phyloP scores from a whole-genome alignment of 2,797 vertebrate species.

The Sardinella longiceps region DNA sequence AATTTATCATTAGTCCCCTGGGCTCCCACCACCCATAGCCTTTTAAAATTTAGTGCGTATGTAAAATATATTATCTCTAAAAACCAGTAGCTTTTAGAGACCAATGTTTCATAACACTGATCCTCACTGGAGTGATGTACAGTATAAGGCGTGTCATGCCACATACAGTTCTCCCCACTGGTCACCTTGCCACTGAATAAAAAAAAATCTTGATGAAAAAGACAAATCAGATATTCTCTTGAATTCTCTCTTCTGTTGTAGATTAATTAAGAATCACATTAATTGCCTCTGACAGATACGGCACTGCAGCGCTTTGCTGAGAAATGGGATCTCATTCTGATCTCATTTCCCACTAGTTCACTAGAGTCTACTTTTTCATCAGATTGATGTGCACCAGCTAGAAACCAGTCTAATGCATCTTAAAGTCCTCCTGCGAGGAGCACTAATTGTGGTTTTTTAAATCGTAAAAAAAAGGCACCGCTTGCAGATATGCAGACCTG shows the following conservation, averaged over 20 bases:
- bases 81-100: neutral
- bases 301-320: neutral
- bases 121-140: neutral
- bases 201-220: neutral
- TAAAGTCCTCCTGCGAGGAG: neutral
- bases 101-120: neutral
- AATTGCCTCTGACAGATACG: neutral
- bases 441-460: neutral
- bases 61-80: neutral
- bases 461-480: neutral
- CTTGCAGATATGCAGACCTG: neutral
- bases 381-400: neutral
- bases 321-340: neutral
- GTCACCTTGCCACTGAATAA: neutral
- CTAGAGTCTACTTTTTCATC: neutral
- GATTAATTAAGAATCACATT: neutral
- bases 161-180: neutral
- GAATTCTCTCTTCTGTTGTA: neutral
- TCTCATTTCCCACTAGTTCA: neutral
- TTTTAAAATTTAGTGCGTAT: neutral
- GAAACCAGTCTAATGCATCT: constrained; percentile 6
- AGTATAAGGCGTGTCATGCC: neutral
- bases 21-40: neutral
- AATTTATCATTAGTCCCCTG: neutral
- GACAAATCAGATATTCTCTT: constrained; percentile 2